Evolutionary conservation across 30 jellyfish, hydroid and myxozoan genomes (phyloP), one percentile per base, ranked within the genome.

Genomic region (Pelagia noctiluca): DNA sequence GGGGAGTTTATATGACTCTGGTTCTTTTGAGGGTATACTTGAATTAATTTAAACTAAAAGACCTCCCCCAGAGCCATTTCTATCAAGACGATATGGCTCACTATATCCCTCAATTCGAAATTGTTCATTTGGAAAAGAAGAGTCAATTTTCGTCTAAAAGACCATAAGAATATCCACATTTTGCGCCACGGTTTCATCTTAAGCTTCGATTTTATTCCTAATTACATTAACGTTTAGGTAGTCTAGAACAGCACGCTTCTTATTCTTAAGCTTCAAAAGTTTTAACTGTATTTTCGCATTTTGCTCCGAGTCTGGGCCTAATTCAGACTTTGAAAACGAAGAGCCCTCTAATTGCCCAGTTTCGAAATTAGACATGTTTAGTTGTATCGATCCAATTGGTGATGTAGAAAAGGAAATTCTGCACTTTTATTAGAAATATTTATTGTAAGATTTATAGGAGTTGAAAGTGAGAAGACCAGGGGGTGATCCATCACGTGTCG

Each of bases 1-100:
- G n/a, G n/a, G n/a, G n/a, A n/a, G n/a, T n/a, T n/a, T n/a, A n/a
- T n/a, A n/a, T n/a, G n/a, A n/a, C n/a, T n/a, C n/a, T n/a, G n/a
- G n/a, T n/a, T 70, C n/a, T 42, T 70, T 70, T 4, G 50, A 30
- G 57, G 83, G 83, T 34, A 70, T 70, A 19, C 69, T 42, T 33
- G 46, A 30, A 52, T 52, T 52, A 42, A 42, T 16, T 8, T 42
- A 42, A 42, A 42, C 57, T 42, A 42, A 42, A 42, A 42, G 57
- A 16, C 57, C 57, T 42, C 57, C 57, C 8, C 57, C 57, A 42
- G 8, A 42, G 16, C 57, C 16, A 42, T 42, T 42, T 42, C 57
- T 42, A 42, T 42, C 57, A 42, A 42, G 57, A 42, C 57, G 57
- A 42, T 42, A 42, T 42, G 57, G 57, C 57, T 42, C 57, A 42